These are phyloP conservation scores for Ectropis grisescens DNA, from an alignment of 1,140 invertebrate species.

Conservation along the genomic window DNA sequence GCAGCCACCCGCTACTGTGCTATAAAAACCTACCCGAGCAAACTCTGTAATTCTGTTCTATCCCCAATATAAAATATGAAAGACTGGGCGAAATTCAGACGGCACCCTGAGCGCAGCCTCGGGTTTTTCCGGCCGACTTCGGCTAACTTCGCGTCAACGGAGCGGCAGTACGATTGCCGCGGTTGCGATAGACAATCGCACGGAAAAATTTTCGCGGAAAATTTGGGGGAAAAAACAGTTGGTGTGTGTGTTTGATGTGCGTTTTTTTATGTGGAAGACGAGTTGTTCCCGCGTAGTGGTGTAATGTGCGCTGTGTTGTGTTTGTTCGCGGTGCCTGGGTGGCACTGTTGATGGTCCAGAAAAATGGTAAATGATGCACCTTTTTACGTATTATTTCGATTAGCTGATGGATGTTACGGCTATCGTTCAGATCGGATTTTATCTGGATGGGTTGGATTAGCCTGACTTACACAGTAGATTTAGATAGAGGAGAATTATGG, in stretches of 20 bases:
- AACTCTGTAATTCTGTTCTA: slow-evolving; percentile 57
- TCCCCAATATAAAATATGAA: slow-evolving; percentile 66
- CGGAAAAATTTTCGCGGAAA: too few species aligned
- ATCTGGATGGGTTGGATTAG: too few species aligned
- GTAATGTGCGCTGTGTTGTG: slow-evolving; percentile 42
- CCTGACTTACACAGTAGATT: too few species aligned
- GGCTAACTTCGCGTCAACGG: slow-evolving; percentile 41
- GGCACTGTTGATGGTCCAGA: slow-evolving; percentile 41
- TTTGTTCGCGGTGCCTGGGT: slow-evolving; percentile 7
- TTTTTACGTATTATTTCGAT: slow-evolving; percentile 3
- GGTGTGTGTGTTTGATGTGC: slow-evolving; percentile 32
- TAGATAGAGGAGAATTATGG: too few species aligned
- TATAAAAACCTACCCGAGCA: slow-evolving; percentile 61
- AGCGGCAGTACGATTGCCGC: slow-evolving; percentile 41
- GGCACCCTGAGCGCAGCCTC: slow-evolving; percentile 29
- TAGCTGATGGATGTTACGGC: slow-evolving; percentile 15
- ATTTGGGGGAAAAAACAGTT: slow-evolving; percentile 8
- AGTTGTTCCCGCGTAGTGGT: slow-evolving; percentile 15
- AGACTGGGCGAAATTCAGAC: slow-evolving; percentile 49
- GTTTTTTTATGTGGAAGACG: slow-evolving; percentile 27
- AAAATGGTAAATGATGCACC: slow-evolving; percentile 44
- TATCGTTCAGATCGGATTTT: too few species aligned
- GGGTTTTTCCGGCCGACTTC: slow-evolving; percentile 25
- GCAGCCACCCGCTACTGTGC: slow-evolving; percentile 41
- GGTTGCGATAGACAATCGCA: slow-evolving; percentile 11